Evolutionary conservation across 1,140 invertebrate species (phyloP).

Genomic region (Panagrolaimus sp.): DNA sequence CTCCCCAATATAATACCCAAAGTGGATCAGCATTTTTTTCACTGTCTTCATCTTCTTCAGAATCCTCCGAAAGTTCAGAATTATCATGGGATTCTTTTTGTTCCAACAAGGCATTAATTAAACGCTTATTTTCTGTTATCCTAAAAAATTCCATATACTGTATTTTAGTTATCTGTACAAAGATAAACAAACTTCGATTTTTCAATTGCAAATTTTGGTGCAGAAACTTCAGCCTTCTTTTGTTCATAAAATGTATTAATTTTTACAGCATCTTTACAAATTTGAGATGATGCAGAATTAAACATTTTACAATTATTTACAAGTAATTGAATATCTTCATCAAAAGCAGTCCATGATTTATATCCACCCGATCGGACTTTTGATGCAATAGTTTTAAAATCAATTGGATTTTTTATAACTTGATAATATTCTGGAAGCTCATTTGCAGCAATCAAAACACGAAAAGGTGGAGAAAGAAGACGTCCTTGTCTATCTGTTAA

Average conservation of each 20-base stretch:
- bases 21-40: constrained; percentile 68
- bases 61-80: constrained; percentile 51
- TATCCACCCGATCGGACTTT: constrained; percentile 76
- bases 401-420: constrained; percentile 91
- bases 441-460: constrained; percentile 43
- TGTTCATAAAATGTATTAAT: not conserved
- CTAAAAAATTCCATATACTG: constrained; percentile 40
- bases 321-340: constrained; percentile 83
- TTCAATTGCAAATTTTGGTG: constrained; percentile 17
- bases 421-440: constrained; percentile 92
- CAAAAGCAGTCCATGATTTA: constrained; percentile 74
- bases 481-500: constrained; percentile 47
- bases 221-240: not conserved
- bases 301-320: constrained; percentile 89
- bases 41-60: constrained; percentile 56
- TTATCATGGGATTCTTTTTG: constrained; percentile 65
- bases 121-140: constrained; percentile 62
- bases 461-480: constrained; percentile 54
- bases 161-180: constrained; percentile 16
- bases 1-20: constrained; percentile 74
- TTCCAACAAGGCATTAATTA: constrained; percentile 66
- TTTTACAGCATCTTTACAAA: constrained; percentile 71
- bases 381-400: constrained; percentile 87
- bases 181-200: constrained; percentile 29
- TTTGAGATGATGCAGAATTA: constrained; percentile 90